These are phyloP conservation scores for Lordiphosa fenestrarum DNA, from an alignment of 2,888 invertebrate species.

Conservation along the genomic window DNA sequence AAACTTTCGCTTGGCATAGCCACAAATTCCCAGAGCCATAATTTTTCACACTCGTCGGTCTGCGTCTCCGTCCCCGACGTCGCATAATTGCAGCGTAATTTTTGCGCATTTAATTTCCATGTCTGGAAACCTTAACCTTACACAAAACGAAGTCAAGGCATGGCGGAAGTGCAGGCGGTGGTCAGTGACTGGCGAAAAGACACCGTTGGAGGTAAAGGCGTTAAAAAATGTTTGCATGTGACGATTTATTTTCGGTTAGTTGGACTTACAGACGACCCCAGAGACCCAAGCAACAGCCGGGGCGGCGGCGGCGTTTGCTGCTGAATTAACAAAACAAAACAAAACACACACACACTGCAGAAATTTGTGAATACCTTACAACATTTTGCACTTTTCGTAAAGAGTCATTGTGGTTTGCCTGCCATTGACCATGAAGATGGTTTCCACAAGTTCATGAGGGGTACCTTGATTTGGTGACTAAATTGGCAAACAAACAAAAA, in stretches of 20 bases:
- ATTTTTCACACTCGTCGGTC: constrained; percentile 39
- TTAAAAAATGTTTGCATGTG: constrained; percentile 47
- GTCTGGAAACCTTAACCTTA: constrained; percentile 67
- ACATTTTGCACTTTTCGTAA: constrained; percentile 53
- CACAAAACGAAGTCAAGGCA: constrained; percentile 16
- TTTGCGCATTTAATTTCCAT: constrained; percentile 63
- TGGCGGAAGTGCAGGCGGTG: constrained; percentile 32
- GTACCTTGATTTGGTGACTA: not conserved
- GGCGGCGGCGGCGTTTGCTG: constrained; percentile 31
- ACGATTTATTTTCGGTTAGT: constrained; percentile 29
- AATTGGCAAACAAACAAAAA: not conserved
- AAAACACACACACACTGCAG: constrained; percentile 22
- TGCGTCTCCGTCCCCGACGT: constrained; percentile 52
- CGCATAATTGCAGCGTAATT: constrained; percentile 71
- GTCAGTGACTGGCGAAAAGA: constrained; percentile 1
- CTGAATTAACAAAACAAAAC: constrained; percentile 53
- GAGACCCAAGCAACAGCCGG: constrained; percentile 4
- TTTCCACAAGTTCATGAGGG: not conserved
- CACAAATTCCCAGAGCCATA: constrained; percentile 64
- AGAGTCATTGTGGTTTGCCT: constrained; percentile 11
- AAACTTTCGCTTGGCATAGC: constrained; percentile 54
- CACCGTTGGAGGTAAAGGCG: constrained; percentile 15
- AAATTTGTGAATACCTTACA: constrained; percentile 54
- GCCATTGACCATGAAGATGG: constrained; percentile 12
- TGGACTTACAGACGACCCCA: constrained; percentile 16